These are phyloP conservation scores for Ophion slaviceki DNA, from an alignment of 2,888 invertebrate species.

Conservation along the genomic window DNA sequence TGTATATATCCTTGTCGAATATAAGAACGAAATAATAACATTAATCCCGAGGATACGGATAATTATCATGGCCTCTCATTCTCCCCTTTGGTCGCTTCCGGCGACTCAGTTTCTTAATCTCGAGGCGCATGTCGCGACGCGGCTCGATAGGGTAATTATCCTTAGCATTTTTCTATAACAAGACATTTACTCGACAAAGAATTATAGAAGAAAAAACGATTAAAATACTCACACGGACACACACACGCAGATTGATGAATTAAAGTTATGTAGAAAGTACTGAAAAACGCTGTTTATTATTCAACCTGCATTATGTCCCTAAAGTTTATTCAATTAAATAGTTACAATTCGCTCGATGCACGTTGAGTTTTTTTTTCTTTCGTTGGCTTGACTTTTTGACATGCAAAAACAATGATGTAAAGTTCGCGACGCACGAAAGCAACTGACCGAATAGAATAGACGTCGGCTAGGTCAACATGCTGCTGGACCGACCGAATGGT, in stretches of 20 bases:
- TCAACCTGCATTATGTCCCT: not conserved
- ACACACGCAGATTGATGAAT: slow-evolving; percentile 37
- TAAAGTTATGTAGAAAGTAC: slow-evolving; percentile 50
- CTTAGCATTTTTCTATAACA: slow-evolving; percentile 50
- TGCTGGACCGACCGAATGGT: not conserved
- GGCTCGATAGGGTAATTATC: slow-evolving; percentile 36
- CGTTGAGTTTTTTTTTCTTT: too few species aligned
- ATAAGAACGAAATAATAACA: slow-evolving; percentile 7
- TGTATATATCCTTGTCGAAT: slow-evolving; percentile 36
- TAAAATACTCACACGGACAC: not conserved
- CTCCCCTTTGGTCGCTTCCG: slow-evolving; percentile 22
- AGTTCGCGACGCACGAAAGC: too few species aligned
- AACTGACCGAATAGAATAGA: too few species aligned
- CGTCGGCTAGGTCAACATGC: not conserved
- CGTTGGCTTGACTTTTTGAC: too few species aligned
- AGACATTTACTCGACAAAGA: slow-evolving; percentile 40
- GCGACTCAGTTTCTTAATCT: slow-evolving; percentile 15
- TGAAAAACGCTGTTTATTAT: slow-evolving; percentile 17
- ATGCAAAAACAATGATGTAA: too few species aligned
- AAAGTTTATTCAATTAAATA: too few species aligned
- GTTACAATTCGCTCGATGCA: not conserved
- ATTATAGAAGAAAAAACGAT: slow-evolving; percentile 25
- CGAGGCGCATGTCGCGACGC: slow-evolving; percentile 41
- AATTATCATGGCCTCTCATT: slow-evolving; percentile 47
- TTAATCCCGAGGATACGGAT: slow-evolving; percentile 40